Conservation (phyloP, 1,140 invertebrate genomes). For the Magallana angulata region DNA sequence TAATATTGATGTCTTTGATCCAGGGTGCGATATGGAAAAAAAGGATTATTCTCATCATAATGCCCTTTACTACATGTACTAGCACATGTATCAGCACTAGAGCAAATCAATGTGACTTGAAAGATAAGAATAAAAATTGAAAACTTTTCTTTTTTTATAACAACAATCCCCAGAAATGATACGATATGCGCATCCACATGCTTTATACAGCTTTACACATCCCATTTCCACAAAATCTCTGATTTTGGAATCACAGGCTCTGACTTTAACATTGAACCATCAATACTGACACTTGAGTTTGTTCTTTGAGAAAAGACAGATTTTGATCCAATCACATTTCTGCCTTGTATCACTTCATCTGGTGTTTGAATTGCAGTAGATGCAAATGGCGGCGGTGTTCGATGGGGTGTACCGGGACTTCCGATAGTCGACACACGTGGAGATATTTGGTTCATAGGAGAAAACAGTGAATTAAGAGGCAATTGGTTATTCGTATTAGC, state of each 20-base stretch:
- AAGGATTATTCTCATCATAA: no score
- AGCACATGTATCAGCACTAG: no score
- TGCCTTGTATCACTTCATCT: constrained; percentile 19
- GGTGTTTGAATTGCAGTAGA: constrained; percentile 1
- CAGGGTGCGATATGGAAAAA: no score
- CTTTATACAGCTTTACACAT: not conserved
- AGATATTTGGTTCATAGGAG: constrained; percentile 5
- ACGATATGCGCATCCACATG: no score
- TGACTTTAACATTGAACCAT: constrained; percentile 28
- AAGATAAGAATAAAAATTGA: no score
- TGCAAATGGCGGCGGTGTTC: not conserved
- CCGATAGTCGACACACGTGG: constrained; percentile 4
- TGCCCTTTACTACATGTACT: no score
- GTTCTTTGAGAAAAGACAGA: constrained; percentile 28
- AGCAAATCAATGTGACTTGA: no score
- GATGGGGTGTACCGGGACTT: not conserved
- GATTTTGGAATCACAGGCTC: constrained; percentile 21
- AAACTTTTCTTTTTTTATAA: no score
- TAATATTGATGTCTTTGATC: no score
- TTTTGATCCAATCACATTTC: constrained; percentile 19
- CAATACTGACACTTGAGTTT: constrained; percentile 5
- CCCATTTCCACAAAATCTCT: constrained; percentile 30
- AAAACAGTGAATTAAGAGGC: constrained; percentile 8
- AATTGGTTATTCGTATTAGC: not conserved
- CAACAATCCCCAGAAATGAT: no score